Conservation (phyloP, 2,888 invertebrate genomes). For the Noctua janthe region DNA sequence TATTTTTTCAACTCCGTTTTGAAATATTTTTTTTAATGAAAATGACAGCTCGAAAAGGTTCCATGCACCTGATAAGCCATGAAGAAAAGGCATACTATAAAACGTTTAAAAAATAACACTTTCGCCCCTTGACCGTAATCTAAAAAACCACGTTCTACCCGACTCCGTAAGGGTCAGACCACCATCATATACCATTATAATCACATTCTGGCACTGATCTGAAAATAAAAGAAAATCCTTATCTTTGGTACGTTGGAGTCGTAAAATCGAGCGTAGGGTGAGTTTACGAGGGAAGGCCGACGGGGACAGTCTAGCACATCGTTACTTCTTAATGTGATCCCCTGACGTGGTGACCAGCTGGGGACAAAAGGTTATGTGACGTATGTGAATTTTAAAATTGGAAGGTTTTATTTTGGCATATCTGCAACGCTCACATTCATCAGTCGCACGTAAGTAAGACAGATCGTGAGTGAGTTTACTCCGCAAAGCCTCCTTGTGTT, state of each 20-base stretch:
- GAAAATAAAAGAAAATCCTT: constrained; percentile 63
- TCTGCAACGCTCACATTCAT: not conserved
- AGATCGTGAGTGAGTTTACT: not conserved
- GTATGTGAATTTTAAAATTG: constrained; percentile 1
- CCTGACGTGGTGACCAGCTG: constrained; percentile 37
- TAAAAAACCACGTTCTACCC: not conserved
- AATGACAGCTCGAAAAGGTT: not conserved
- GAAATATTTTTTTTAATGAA: not conserved
- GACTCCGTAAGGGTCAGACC: constrained; percentile 29
- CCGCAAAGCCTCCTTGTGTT: not conserved
- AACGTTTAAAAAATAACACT: too few species aligned
- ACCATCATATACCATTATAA: constrained; percentile 57
- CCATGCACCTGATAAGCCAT: not conserved
- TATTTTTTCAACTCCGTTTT: not conserved
- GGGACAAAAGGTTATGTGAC: constrained; percentile 3
- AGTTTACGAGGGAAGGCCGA: constrained; percentile 57
- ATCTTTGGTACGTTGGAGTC: constrained; percentile 49
- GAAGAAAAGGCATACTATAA: not conserved
- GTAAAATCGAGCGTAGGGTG: constrained; percentile 58
- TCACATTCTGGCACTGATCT: constrained; percentile 58
- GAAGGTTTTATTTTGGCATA: not conserved
- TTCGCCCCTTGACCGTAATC: not conserved
- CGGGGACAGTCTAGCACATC: constrained; percentile 55
- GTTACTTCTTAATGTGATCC: constrained; percentile 61
- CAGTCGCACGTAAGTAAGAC: not conserved